Evolutionary conservation across 2,888 invertebrate genomes (phyloP).

Genomic region (Microchrysa polita): DNA sequence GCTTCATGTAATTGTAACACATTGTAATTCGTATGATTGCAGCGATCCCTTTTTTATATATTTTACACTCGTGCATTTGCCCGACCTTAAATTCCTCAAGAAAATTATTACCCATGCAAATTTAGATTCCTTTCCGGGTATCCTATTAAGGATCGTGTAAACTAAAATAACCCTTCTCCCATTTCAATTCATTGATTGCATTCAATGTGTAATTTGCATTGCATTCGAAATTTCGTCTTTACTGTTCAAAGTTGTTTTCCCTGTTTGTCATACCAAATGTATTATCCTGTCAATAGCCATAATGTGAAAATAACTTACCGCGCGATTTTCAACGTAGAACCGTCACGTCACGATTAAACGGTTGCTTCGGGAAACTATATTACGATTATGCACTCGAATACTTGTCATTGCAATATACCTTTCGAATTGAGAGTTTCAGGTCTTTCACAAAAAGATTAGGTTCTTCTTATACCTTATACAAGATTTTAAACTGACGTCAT

Average conservation of each 20-base stretch:
- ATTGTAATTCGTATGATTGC: background rate
- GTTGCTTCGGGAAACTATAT: background rate
- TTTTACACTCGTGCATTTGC: background rate
- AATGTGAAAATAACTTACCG: too few species aligned
- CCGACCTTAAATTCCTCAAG: background rate
- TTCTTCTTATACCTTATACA: background rate
- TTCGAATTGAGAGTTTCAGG: background rate
- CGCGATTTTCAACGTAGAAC: background rate
- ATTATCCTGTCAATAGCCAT: background rate
- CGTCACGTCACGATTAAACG: background rate
- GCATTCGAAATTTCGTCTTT: background rate
- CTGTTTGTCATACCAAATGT: background rate
- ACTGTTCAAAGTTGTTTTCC: background rate
- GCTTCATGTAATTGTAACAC: background rate
- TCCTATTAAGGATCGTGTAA: background rate
- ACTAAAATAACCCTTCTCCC: slow-evolving; percentile 39
- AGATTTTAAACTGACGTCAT: background rate
- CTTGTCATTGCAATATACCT: background rate
- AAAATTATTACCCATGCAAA: slow-evolving; percentile 51
- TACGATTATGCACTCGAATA: background rate
- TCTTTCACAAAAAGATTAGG: background rate
- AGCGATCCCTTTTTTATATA: background rate
- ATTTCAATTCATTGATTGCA: slow-evolving; percentile 18
- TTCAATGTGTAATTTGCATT: background rate
- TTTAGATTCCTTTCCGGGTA: slow-evolving; percentile 25